Conservation (phyloP, 2,797 vertebrate species). For the Calcarius lapponicus region DNA sequence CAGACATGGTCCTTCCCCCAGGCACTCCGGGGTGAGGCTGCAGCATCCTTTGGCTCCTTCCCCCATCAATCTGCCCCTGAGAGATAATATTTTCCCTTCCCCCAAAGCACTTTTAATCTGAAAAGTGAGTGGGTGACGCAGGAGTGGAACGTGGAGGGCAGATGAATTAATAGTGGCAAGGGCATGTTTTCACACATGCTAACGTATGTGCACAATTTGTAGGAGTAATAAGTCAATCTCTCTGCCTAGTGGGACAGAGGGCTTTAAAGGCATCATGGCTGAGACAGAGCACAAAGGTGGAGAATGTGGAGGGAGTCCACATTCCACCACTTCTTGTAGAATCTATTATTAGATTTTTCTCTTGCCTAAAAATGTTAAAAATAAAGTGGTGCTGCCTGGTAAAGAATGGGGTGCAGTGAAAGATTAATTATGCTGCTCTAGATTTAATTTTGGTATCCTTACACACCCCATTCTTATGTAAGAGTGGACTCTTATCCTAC, state of each 20-base stretch:
- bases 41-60: slow-evolving; percentile 34
- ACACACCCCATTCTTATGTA: not conserved
- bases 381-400: not conserved
- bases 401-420: not conserved
- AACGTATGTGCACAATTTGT: not conserved
- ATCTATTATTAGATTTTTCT: slow-evolving; percentile 15
- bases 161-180: slow-evolving; percentile 28
- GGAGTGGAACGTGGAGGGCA: not conserved
- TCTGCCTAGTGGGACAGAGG: slow-evolving; percentile 17
- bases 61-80: not conserved
- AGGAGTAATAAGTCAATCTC: slow-evolving; percentile 18
- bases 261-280: not conserved
- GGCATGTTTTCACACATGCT: slow-evolving; percentile 39
- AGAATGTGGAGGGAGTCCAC: not conserved
- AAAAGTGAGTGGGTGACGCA: slow-evolving; percentile 25
- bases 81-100: slow-evolving; percentile 26
- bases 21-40: not conserved
- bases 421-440: not conserved
- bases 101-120: slow-evolving; percentile 26
- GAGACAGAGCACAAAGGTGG: not conserved
- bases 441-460: slow-evolving; percentile 9
- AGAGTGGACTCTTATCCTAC: not conserved
- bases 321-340: not conserved
- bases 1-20: not conserved
- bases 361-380: slow-evolving; percentile 29